A percentile compares a stretch with the other conserved stretches of the same genome.
Conservation (phyloP, 2,113 vertebrate genomes). For the Emberiza fucata region DNA sequence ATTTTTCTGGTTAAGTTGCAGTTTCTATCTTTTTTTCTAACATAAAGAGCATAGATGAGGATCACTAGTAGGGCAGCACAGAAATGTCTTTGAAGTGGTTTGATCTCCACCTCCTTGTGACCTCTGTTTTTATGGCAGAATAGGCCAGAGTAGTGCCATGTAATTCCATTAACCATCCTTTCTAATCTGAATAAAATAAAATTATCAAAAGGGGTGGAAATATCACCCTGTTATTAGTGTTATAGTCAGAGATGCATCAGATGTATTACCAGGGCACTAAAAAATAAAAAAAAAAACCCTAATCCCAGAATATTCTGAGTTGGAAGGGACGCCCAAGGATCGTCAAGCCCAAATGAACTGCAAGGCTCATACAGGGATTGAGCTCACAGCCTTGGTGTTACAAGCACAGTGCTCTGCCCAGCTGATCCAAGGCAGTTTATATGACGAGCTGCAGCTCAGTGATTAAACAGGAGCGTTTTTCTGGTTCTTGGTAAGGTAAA, state of each 20-base stretch:
- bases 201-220: neutral
- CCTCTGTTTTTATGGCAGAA: neutral
- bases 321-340: rapidly evolving
- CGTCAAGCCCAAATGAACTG: neutral
- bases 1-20: neutral
- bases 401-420: neutral
- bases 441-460: neutral
- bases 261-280: neutral
- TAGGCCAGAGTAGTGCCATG: neutral
- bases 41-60: neutral
- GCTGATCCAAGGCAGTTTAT: neutral
- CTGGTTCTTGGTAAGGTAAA: neutral
- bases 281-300: neutral
- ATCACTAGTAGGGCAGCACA: neutral
- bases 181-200: neutral
- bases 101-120: neutral
- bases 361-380: no score
- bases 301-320: neutral
- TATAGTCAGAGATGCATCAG: neutral
- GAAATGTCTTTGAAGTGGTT: neutral
- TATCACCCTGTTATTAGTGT: neutral
- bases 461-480: neutral
- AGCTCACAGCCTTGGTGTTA: neutral
- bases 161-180: neutral
- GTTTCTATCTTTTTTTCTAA: neutral